phyloP scores from a whole-genome alignment of 2,113 vertebrate genomes.

The Nothocercus julius region DNA sequence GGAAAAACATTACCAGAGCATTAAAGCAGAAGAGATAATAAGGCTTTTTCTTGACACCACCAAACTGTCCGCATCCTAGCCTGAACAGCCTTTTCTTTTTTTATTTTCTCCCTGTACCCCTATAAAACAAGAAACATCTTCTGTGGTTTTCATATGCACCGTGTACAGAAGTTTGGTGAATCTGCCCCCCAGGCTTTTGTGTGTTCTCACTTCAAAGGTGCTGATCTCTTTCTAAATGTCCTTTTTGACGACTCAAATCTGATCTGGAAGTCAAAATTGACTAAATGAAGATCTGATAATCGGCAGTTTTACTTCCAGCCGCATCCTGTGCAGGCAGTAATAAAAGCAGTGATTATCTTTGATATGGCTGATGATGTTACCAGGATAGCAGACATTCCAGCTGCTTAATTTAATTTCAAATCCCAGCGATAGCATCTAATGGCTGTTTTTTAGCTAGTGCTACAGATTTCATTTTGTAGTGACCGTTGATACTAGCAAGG shows the following conservation, averaged over 20 bases:
- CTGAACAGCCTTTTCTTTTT: neutral
- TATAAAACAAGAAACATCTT: constrained; percentile 48
- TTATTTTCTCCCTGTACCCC: constrained; percentile 22
- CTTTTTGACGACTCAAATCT: constrained; percentile 58
- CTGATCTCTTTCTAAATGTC: constrained; percentile 62
- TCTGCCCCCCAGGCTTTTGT: constrained; percentile 22
- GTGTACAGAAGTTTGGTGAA: constrained; percentile 37
- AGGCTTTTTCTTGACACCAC: constrained; percentile 27
- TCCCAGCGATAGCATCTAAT: constrained; percentile 41
- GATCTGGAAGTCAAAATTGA: constrained; percentile 66
- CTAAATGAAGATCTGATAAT: constrained; percentile 70
- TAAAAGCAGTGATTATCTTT: constrained; percentile 64
- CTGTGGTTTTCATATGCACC: neutral
- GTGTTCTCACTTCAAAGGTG: constrained; percentile 55
- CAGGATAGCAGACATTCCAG: constrained; percentile 53
- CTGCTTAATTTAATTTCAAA: constrained; percentile 73
- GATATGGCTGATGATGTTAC: constrained; percentile 62
- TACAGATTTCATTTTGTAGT: constrained; percentile 53
- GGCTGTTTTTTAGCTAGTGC: constrained; percentile 26
- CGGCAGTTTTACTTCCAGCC: constrained; percentile 56
- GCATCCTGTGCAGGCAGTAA: constrained; percentile 51
- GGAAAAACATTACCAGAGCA: constrained; percentile 40
- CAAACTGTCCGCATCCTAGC: constrained; percentile 24
- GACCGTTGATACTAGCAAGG: constrained; percentile 14
- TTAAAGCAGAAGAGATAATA: constrained; percentile 36